Evolutionary conservation across 1,140 invertebrate genomes (phyloP).

Genomic region (Cecropterus lyciades): DNA sequence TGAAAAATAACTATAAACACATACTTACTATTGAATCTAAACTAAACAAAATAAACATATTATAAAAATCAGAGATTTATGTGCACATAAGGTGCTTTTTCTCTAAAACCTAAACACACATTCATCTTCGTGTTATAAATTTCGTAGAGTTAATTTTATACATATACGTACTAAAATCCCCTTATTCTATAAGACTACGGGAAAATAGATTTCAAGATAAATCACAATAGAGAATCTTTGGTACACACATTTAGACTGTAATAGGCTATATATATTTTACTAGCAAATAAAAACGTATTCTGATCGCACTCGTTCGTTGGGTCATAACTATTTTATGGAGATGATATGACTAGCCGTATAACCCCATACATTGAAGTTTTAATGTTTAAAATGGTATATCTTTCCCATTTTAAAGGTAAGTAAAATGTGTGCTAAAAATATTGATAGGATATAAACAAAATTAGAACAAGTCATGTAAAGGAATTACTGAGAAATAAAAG

Average conservation of each 20-base stretch:
- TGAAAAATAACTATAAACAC: too few relatives aligned
- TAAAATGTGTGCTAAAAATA: background rate
- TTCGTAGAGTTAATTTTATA: too few relatives aligned
- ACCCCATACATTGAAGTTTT: constrained; percentile 6
- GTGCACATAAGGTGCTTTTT: too few relatives aligned
- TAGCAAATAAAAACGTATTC: constrained; percentile 15
- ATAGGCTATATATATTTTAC: constrained; percentile 14
- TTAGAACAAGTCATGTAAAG: background rate
- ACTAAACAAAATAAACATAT: too few relatives aligned
- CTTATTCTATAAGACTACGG: background rate
- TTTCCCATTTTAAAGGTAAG: constrained; percentile 14
- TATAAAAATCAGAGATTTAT: too few relatives aligned
- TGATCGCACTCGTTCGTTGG: background rate
- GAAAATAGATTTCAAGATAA: constrained; percentile 2
- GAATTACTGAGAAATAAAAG: background rate
- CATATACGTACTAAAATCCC: too few relatives aligned
- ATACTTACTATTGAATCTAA: too few relatives aligned
- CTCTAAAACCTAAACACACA: too few relatives aligned
- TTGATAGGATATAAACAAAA: background rate
- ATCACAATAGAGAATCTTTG: background rate
- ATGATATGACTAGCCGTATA: constrained; percentile 14
- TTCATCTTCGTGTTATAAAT: too few relatives aligned
- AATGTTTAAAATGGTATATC: constrained; percentile 5
- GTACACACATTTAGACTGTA: constrained; percentile 13
- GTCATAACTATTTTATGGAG: constrained; percentile 25